Evolutionary conservation across 37 sponge, comb jelly and placozoan species (phyloP), one percentile per base, ranked within the genome.

Genomic region (Spongia lamella): DNA sequence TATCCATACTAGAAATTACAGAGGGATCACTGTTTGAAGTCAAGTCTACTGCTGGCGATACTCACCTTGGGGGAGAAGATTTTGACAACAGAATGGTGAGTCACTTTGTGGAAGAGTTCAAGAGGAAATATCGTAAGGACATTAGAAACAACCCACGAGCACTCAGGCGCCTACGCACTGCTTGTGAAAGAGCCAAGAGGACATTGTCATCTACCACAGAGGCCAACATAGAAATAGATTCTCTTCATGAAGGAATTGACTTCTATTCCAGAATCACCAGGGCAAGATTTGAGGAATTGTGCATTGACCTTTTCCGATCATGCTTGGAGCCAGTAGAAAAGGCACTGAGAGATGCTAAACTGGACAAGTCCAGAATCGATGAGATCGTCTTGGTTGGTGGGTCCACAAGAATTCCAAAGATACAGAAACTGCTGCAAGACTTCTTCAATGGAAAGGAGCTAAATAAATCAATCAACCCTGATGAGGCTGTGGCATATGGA

Each of bases 401-500:
- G 1, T 96, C 97, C 33, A 96, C 94, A 29, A 72, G 97, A 3
- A 93, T 96, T 61, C 97, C 97, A 27, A 92, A 92, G 49, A 77
- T 96, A 61, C 97, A 92, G 84, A 92, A 86, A 56, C 69, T 89
- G 33, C 86, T 96, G 36, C 84, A 92, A 43, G 97, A 92, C 57
- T 96, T 93, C 88, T 96, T 96, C 93, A 92, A 96, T 37, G 97
- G 93, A 32, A 96, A 96, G 72, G 87, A 92, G n/a, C 87, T 95
- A 58, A 92, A 92, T 82, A 91, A 83, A 66, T 92, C 93, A 49
- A 95, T 95, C 87, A 96, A 96, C 70, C 96, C 96, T 56, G 96
- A 96, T 49, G 96, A 96, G 68, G 96, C 96, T 33, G 96, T 92
- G 38, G 93, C 96, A 20, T 96, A 96, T 78, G 96, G 96, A 29